phyloP scores from a whole-genome alignment of 2,888 invertebrate genomes.

The Apamea monoglypha region DNA sequence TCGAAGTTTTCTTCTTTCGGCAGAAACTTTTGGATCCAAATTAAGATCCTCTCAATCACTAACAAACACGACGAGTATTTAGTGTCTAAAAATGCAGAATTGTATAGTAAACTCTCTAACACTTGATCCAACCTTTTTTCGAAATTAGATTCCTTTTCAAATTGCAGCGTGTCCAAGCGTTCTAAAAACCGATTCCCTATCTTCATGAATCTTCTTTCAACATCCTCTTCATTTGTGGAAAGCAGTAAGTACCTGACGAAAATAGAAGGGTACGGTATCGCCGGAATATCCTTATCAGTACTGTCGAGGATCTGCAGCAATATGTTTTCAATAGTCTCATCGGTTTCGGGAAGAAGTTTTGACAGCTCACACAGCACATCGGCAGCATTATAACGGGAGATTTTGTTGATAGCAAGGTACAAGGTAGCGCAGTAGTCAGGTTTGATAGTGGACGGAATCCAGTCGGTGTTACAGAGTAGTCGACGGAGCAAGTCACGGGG shows the following conservation, averaged over 20 bases:
- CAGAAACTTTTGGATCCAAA: conserved; percentile 72
- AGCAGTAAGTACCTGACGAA: conserved; percentile 76
- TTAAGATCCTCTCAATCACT: conserved; percentile 72
- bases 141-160: conserved; percentile 15
- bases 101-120: conserved; percentile 71
- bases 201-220: conserved; percentile 66
- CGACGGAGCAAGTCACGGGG: conserved; percentile 47
- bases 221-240: conserved; percentile 68
- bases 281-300: conserved; percentile 40
- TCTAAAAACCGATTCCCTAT: conserved; percentile 72
- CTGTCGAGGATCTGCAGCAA: conserved; percentile 60
- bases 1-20: conserved; percentile 74
- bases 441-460: conserved; percentile 69
- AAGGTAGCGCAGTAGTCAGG: conserved; percentile 73
- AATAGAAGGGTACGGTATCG: conserved; percentile 69
- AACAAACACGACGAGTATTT: conserved; percentile 72
- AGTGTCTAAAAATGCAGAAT: conserved; percentile 71
- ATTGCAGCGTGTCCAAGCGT: conserved; percentile 58
- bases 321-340: conserved; percentile 64
- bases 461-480: conserved; percentile 51
- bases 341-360: conserved; percentile 65
- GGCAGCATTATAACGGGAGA: conserved; percentile 54
- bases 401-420: conserved; percentile 66
- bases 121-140: conserved; percentile 51
- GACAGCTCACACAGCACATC: conserved; percentile 67